Conservation (phyloP, 2,888 invertebrate species). For the Rhopalosiphum nymphaeae region DNA sequence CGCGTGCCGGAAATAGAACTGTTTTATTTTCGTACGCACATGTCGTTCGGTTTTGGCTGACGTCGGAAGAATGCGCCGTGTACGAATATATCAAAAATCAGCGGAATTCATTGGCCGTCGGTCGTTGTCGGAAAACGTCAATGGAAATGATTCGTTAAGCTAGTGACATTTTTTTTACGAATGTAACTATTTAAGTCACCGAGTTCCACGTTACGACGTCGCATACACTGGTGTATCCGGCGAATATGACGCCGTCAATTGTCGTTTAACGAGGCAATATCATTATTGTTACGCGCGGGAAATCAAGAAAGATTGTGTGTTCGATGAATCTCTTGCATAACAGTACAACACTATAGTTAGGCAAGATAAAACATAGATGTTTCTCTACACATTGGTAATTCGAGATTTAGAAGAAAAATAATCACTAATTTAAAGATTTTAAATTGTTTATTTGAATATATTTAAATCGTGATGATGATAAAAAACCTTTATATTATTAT, state of each 20-base stretch:
- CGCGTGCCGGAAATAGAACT: slow-evolving; percentile 46
- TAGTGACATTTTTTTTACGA: not conserved
- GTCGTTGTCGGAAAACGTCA: not conserved
- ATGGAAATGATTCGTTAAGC: not conserved
- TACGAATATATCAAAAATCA: not conserved
- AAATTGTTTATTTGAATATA: not conserved
- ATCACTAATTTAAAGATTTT: not conserved
- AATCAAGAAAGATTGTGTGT: not conserved
- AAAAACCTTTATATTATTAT: not conserved
- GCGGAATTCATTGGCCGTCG: not conserved
- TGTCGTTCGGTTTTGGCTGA: slow-evolving; percentile 8
- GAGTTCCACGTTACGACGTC: not conserved
- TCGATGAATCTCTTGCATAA: not conserved
- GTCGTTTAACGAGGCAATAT: not conserved
- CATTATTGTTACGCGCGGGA: not conserved
- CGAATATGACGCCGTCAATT: not conserved
- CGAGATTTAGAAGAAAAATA: not conserved
- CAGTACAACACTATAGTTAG: not conserved
- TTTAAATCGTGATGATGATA: not conserved
- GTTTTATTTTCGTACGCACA: slow-evolving; percentile 51
- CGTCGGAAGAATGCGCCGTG: slow-evolving; percentile 2
- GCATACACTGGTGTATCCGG: not conserved
- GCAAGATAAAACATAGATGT: not conserved
- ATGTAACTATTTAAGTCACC: not conserved
- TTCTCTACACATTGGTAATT: not conserved